Base-by-base conservation (phyloP, 2,888 invertebrate genomes). In the Stenurella melanura region DNA sequence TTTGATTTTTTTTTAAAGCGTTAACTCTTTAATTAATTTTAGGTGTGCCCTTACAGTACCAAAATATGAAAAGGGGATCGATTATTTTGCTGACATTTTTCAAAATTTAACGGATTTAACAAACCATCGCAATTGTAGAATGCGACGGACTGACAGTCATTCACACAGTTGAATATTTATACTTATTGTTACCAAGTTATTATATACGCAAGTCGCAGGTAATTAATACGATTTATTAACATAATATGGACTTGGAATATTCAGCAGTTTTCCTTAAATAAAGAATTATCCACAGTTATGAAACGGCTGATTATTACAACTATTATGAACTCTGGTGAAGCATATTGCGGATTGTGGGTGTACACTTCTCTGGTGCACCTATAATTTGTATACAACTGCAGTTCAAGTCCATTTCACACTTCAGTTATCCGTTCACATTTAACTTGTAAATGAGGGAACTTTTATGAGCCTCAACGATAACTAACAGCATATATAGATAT, bases 361-460 rank as follows among this genome's bases (percentile, higher is more conserved):
- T 50, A 7, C n/a, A 50, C 50, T 50, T 6, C 50, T 50, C 15
- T 50, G 50, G n/a, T 50, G 15, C 50, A 50, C 50, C 42, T 50
- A 50, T 50, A 50, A 50, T 50, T 50, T 50, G 50, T 50, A n/a
- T 50, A n/a, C 50, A 50, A n/a, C 50, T 50, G 50, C 50, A n/a
- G 15, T 17, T n/a, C 50, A 50, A n/a, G n/a, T n/a, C 6, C 12
- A n/a, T 50, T 50, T 50, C 15, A 61, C 34, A 30, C 61, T 30
- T 61, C 34, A 30, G 61, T 61, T 30, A 17, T 61, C n/a, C n/a
- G 11, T 50, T 42, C 0, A 50, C 4, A 61, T 61, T 61, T 61
- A 61, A 61, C 61, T 61, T 61, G 21, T n/a, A 61, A 61, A 61
- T 61, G 15, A 30, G n/a, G 21, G 12, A 58, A 15, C 15, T 26